A percentile compares a stretch with the other conserved stretches of the same genome.
phyloP scores from a whole-genome alignment of 2,113 vertebrate genomes.

The Dascyllus trimaculatus region DNA sequence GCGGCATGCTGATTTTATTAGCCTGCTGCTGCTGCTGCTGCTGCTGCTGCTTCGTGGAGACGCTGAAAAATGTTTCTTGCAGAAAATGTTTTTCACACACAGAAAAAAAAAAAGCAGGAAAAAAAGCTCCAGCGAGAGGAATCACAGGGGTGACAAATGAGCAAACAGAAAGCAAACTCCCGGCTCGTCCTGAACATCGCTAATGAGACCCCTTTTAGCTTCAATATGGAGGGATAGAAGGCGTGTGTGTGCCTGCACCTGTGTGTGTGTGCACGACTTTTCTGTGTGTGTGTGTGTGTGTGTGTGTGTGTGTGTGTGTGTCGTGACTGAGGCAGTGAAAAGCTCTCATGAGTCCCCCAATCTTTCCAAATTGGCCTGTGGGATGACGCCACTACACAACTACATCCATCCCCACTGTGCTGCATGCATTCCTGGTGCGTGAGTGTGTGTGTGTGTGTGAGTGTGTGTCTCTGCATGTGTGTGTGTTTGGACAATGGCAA shows the following conservation, averaged over 20 bases:
- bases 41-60: conserved; percentile 31
- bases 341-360: conserved; percentile 61
- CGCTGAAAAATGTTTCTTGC: conserved; percentile 27
- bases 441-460: conserved; percentile 25
- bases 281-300: conserved; percentile 19
- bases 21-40: too few species aligned
- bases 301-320: conserved; percentile 40
- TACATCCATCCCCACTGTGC: conserved; percentile 68
- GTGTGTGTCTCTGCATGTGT: conserved; percentile 38
- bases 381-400: conserved; percentile 65
- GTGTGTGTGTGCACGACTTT: conserved; percentile 14
- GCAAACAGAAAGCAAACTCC: conserved; percentile 70
- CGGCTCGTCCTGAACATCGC: conserved; percentile 42
- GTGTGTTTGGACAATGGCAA: conserved; percentile 86
- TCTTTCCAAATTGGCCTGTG: conserved; percentile 74
- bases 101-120: conserved; percentile 15
- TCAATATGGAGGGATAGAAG: conserved; percentile 23
- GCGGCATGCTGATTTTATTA: conserved; percentile 52
- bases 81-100: conserved; percentile 46
- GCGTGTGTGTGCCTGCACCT: conserved; percentile 36
- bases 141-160: conserved; percentile 76
- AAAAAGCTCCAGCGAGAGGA: conserved; percentile 29
- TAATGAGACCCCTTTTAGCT: conserved; percentile 72
- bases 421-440: conserved; percentile 61
- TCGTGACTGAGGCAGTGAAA: conserved; percentile 68